These are phyloP conservation scores for Leptarthrus brevirostris DNA, from an alignment of 2,888 invertebrate species.

Conservation along the genomic window DNA sequence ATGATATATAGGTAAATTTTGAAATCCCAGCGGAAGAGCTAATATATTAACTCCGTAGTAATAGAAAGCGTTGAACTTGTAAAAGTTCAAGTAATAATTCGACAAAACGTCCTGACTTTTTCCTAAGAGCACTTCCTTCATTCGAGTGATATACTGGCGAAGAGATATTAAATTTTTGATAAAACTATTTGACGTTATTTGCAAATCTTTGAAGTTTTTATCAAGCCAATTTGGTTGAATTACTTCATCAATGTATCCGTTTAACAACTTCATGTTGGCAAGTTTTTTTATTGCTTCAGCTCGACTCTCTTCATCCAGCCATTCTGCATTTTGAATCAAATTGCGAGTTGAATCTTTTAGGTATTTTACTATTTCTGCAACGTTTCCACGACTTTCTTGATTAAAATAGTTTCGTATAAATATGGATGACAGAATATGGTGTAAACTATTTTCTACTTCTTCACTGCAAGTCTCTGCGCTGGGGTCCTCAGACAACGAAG, in stretches of 20 bases:
- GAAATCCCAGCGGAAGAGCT: neutral
- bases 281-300: slow-evolving; percentile 43
- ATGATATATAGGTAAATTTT: slow-evolving; percentile 23
- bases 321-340: neutral
- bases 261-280: neutral
- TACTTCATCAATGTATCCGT: slow-evolving; percentile 18
- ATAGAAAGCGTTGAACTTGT: slow-evolving; percentile 17
- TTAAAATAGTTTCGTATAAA: slow-evolving; percentile 8
- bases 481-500: neutral
- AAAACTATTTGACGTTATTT: neutral
- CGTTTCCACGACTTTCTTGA: neutral
- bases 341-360: neutral
- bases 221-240: slow-evolving; percentile 8
- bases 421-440: neutral
- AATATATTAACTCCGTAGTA: slow-evolving; percentile 17
- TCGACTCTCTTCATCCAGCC: slow-evolving; percentile 41
- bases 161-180: slow-evolving; percentile 23
- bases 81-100: slow-evolving; percentile 18
- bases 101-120: neutral
- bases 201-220: slow-evolving; percentile 17
- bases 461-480: neutral
- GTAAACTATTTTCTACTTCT: slow-evolving; percentile 10
- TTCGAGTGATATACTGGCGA: neutral
- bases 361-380: neutral
- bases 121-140: neutral